Base-by-base conservation (phyloP, 2,888 invertebrate genomes). In the Patella depressa region DNA sequence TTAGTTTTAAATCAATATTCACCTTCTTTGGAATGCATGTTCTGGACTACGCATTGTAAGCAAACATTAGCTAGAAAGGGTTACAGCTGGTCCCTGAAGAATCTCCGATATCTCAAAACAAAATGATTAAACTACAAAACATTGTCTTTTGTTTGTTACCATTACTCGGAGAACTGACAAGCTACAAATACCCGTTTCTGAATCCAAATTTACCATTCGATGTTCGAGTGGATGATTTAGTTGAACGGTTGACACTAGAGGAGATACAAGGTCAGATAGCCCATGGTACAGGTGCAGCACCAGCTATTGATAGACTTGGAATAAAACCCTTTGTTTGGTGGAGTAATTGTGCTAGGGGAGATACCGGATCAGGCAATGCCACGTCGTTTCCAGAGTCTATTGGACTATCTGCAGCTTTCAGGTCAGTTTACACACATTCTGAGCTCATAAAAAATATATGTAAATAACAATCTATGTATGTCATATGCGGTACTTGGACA, bases 321-420 rank as follows among this genome's bases (percentile, higher is more conserved):
- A 85, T 90, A 34, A 78, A 80, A 17, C 87, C 88, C 0, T 89
- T 88, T 75, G 81, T 84, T 34, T 90, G 88, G 88, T 85, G 86
- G 72, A 86, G 88, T 3, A 89, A 90, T 74, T 90, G 90, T 81
- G 79, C 88, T n/a, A 77, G 88, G 9, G 89, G 89, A 7, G 88
- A 87, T 69, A 87, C 84, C 2, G 74, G 79, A 24, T 86, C 87
- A 3, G 89, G 88, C 9, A 65, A 65, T 65, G 88, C 89, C 0
- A 90, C 89, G 1, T 83, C 87, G 2, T 90, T 89, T 74, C 89
- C 89, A 7, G 88, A 90, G 79, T 84, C 90, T 2, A 74, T 90
- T n/a, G 89, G 89, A 19, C 82, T 90, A 9, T 88, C 88, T 7
- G 89, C 90, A 14, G 79, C 88, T n/a, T 90, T 89, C 81, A 88